Evolutionary conservation across 2,113 vertebrate species (phyloP).

Genomic region (Nymphicus hollandicus): DNA sequence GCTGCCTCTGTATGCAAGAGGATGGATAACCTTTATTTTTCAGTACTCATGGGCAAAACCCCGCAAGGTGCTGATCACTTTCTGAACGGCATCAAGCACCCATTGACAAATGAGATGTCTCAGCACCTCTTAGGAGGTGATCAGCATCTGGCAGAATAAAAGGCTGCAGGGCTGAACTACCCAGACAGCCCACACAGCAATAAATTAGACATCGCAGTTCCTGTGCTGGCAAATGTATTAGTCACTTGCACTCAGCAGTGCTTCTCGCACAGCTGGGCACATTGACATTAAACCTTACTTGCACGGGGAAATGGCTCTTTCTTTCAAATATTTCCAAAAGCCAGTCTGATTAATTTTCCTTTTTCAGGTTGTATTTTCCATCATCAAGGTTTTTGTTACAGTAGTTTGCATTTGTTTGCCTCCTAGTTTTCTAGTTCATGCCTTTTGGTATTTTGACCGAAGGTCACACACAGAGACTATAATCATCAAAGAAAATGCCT

Average conservation of each 20-base stretch:
- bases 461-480: accelerated
- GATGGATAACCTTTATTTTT: neutral
- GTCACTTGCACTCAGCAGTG: neutral
- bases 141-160: constrained; percentile 27
- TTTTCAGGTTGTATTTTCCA: neutral
- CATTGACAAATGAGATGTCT: neutral
- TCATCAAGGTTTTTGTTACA: accelerated
- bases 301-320: neutral
- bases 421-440: neutral
- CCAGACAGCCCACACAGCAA: neutral
- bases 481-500: neutral
- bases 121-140: neutral
- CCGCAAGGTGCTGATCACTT: neutral
- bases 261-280: neutral
- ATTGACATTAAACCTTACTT: neutral
- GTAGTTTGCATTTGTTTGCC: neutral
- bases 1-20: neutral
- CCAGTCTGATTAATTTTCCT: neutral
- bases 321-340: neutral
- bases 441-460: neutral
- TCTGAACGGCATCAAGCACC: neutral
- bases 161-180: neutral
- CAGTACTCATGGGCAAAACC: neutral
- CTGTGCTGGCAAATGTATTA: neutral
- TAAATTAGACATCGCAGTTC: neutral